Evolutionary conservation across 2,888 invertebrate genomes (phyloP).

Genomic region (Lutraria lutraria): DNA sequence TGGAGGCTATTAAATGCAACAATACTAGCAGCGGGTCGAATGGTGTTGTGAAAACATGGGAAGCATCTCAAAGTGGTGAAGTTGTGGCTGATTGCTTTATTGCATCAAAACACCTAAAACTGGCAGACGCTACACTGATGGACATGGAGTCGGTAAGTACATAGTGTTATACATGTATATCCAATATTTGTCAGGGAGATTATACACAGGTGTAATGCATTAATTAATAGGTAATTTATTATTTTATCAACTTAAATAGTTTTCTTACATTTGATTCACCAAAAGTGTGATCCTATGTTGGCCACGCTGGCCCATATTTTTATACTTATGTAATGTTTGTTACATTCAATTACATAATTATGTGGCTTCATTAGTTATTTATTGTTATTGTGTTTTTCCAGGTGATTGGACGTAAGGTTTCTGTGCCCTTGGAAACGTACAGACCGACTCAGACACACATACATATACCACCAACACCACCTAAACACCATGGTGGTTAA

Average conservation of each 20-base stretch:
- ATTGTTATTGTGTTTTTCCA: constrained; percentile 5
- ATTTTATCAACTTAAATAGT: background rate
- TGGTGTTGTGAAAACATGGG: constrained; percentile 27
- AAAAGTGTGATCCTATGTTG: background rate
- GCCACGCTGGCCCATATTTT: too few relatives aligned
- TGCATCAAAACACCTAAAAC: constrained; percentile 31
- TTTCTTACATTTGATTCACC: too few relatives aligned
- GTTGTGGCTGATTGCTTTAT: constrained; percentile 40
- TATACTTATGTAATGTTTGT: too few relatives aligned
- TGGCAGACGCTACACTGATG: constrained; percentile 28
- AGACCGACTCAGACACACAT: constrained; percentile 34
- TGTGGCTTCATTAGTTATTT: background rate
- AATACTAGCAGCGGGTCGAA: background rate
- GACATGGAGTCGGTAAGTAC: constrained; percentile 33
- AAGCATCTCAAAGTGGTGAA: background rate
- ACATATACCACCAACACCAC: constrained; percentile 21
- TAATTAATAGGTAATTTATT: background rate
- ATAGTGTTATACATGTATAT: background rate
- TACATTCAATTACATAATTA: too few relatives aligned
- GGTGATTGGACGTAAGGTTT: constrained; percentile 31
- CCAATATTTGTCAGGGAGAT: too few relatives aligned
- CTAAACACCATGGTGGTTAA: constrained; percentile 34
- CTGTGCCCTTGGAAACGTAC: background rate
- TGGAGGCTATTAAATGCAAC: constrained; percentile 27
- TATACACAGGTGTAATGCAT: background rate